A percentile compares a stretch with the other conserved stretches of the same genome.
Evolutionary conservation across 2,113 vertebrate genomes (phyloP).

Genomic region (Taxidea taxus): DNA sequence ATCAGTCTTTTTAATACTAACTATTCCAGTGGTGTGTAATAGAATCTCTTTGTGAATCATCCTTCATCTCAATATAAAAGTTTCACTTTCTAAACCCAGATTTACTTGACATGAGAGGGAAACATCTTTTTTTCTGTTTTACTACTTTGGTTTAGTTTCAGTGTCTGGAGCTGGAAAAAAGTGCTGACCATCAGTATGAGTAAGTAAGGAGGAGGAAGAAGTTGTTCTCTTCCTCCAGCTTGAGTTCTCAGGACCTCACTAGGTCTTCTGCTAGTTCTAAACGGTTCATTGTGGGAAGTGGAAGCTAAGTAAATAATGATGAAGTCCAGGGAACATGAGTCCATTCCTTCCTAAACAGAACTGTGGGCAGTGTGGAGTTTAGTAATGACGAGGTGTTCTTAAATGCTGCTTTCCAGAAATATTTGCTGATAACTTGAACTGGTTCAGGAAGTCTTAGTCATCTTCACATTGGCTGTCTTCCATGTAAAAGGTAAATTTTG

Average conservation of each 20-base stretch:
- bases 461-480: slow-evolving; percentile 11
- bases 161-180: not conserved
- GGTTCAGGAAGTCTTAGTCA: not conserved
- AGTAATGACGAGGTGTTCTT: not conserved
- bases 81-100: not conserved
- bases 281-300: not conserved
- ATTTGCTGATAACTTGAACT: not conserved
- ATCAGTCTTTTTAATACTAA: not conserved
- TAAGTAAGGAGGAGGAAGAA: not conserved
- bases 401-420: not conserved
- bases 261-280: slow-evolving; percentile 2
- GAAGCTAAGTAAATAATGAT: slow-evolving; percentile 57
- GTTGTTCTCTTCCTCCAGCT: not conserved
- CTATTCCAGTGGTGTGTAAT: not conserved
- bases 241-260: slow-evolving; percentile 10
- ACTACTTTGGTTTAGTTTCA: not conserved
- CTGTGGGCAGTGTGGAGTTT: not conserved
- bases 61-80: not conserved
- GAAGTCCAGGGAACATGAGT: slow-evolving; percentile 14
- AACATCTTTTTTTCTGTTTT: slow-evolving; percentile 9
- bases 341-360: slow-evolving; percentile 23
- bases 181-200: not conserved
- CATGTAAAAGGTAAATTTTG: slow-evolving; percentile 18
- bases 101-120: not conserved
- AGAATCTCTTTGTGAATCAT: not conserved